These are phyloP conservation scores for Lasioglossum lativentre DNA, from an alignment of 2,888 invertebrate genomes.

Conservation along the genomic window DNA sequence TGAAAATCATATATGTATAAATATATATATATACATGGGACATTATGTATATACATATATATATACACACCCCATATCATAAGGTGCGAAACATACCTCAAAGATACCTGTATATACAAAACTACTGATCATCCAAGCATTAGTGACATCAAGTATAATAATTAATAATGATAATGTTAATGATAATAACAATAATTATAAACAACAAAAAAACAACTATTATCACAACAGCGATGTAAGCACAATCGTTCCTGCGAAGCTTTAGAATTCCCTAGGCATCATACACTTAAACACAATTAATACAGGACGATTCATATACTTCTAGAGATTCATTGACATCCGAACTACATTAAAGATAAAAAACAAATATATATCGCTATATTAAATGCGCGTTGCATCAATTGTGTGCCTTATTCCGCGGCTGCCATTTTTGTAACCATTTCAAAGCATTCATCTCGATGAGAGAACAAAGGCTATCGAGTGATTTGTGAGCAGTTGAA, in stretches of 20 bases:
- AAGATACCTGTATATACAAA: slow-evolving; percentile 66
- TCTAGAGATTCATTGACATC: slow-evolving; percentile 63
- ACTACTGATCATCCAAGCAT: slow-evolving; percentile 57
- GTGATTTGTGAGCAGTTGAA: slow-evolving; percentile 54
- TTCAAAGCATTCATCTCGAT: slow-evolving; percentile 76
- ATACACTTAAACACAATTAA: slow-evolving; percentile 54
- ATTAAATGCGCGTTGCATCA: slow-evolving; percentile 83
- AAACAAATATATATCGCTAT: slow-evolving; percentile 67
- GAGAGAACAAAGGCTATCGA: slow-evolving; percentile 50
- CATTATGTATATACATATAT: slow-evolving; percentile 11
- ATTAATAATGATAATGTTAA: slow-evolving; percentile 53
- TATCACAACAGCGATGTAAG: slow-evolving; percentile 66
- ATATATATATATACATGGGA: neutral
- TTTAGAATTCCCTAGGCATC: slow-evolving; percentile 65
- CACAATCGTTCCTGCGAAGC: slow-evolving; percentile 73
- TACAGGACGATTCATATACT: slow-evolving; percentile 64
- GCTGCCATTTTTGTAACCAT: slow-evolving; percentile 83
- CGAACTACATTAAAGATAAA: slow-evolving; percentile 65
- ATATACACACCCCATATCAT: slow-evolving; percentile 74
- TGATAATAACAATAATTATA: slow-evolving; percentile 47
- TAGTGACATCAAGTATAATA: slow-evolving; percentile 66
- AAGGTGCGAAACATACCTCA: slow-evolving; percentile 78
- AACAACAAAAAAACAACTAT: slow-evolving; percentile 42
- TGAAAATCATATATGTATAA: slow-evolving; percentile 50
- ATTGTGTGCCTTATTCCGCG: slow-evolving; percentile 85